Conservation (phyloP, 2,888 invertebrate species). For the Tenthredo distinguenda region DNA sequence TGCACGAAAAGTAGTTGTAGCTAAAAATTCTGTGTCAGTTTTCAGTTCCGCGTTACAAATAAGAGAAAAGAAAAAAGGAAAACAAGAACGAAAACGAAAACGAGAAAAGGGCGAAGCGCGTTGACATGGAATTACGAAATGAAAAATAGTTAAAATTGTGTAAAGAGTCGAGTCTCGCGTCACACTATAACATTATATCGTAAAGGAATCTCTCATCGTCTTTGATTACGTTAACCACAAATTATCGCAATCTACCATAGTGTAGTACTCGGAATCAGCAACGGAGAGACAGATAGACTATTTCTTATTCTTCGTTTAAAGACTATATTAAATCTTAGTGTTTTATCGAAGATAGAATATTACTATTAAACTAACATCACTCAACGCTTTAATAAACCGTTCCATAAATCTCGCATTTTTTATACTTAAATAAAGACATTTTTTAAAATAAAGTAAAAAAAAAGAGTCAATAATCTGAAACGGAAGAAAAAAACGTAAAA, state of each 20-base stretch:
- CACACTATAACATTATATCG: not conserved
- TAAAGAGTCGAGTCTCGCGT: not conserved
- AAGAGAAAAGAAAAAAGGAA: not conserved
- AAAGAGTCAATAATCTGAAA: not conserved
- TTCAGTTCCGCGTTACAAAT: not conserved
- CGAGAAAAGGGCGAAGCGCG: not conserved
- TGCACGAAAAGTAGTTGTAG: slow-evolving; percentile 9
- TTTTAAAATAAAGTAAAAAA: not conserved
- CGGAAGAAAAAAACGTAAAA: not conserved
- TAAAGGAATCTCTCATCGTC: slow-evolving; percentile 4
- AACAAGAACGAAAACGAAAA: not conserved
- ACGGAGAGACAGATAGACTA: not conserved
- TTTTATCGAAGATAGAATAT: not conserved
- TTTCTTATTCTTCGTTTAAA: not conserved
- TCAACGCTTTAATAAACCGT: slow-evolving; percentile 1
- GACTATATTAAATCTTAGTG: not conserved
- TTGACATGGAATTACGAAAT: slow-evolving; percentile 21
- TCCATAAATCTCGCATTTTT: not conserved
- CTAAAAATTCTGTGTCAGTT: slow-evolving; percentile 30
- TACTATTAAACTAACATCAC: not conserved
- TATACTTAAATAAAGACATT: not conserved
- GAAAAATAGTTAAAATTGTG: not conserved
- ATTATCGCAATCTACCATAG: not conserved
- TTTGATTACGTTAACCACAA: slow-evolving; percentile 13
- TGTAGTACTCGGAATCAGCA: not conserved